A percentile compares a stretch with the other conserved stretches of the same genome.
Conservation (phyloP, 2,113 vertebrate species). For the Bucco capensis region DNA sequence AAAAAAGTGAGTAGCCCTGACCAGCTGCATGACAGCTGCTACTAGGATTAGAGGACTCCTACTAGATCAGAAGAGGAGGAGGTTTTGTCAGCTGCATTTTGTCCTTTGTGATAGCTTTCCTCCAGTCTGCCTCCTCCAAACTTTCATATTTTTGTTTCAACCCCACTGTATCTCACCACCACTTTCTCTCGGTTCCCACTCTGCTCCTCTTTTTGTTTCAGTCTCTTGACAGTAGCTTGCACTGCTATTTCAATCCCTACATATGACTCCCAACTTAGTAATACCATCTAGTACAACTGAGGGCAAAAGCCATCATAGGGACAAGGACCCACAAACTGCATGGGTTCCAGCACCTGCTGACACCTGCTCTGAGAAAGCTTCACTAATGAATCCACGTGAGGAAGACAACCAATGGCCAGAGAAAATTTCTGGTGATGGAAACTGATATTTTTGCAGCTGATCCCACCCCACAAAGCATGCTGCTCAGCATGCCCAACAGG, state of each 20-base stretch:
- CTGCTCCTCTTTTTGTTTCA: neutral
- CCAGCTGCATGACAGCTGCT: neutral
- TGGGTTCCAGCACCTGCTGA: fast-evolving
- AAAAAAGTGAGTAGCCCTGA: neutral
- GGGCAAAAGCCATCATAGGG: neutral
- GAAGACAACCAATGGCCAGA: neutral
- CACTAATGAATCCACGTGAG: fast-evolving
- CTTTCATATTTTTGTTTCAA: neutral
- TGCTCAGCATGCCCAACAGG: neutral
- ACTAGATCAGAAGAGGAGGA: neutral
- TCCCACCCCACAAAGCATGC: fast-evolving
- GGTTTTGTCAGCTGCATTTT: neutral
- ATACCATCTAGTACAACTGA: neutral
- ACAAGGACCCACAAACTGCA: neutral
- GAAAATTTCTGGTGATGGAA: neutral
- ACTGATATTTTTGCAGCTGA: neutral
- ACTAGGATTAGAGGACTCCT: neutral
- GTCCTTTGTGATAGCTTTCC: neutral
- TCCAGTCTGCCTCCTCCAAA: neutral
- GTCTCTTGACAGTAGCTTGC: neutral
- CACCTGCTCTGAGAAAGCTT: neutral
- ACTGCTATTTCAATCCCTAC: neutral
- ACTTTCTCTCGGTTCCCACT: neutral
- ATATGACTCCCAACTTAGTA: neutral
- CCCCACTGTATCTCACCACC: neutral